A percentile compares a stretch with the other conserved stretches of the same genome.
Conservation (phyloP, 2,888 invertebrate species). For the Rotaria magnacalcarata region DNA sequence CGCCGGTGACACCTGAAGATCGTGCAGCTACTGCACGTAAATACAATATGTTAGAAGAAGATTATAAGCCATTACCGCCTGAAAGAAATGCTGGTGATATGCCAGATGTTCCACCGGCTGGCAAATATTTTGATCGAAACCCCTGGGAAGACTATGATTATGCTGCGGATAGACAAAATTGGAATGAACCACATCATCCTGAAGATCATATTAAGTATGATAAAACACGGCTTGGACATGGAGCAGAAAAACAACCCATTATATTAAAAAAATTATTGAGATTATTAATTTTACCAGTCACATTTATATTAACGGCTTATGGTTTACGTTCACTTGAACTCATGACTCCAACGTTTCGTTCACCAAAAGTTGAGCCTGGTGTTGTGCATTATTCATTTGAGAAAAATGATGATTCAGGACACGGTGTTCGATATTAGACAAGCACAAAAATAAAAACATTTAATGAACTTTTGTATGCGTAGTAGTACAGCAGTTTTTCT, state of each 20-base stretch:
- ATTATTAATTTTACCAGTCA: not conserved
- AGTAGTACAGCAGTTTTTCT: conserved; percentile 17
- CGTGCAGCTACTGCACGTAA: not conserved
- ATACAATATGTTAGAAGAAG: conserved; percentile 27
- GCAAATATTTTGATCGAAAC: not conserved
- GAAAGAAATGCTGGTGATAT: conserved; percentile 17
- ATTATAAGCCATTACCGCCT: conserved; percentile 11
- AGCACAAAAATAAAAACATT: not conserved
- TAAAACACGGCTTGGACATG: not conserved
- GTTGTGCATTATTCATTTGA: conserved; percentile 10
- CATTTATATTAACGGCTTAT: not conserved
- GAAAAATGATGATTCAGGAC: not conserved
- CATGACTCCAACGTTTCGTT: not conserved
- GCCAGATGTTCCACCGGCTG: conserved; percentile 1
- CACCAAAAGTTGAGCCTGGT: not conserved
- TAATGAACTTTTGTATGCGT: not conserved
- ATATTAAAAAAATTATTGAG: not conserved
- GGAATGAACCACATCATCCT: conserved; percentile 4
- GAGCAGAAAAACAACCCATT: not conserved
- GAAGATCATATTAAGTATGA: not conserved
- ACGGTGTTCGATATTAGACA: not conserved
- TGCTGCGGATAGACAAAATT: not conserved
- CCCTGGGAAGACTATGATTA: conserved; percentile 33
- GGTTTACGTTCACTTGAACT: not conserved
- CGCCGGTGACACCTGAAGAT: not conserved